phyloP scores from a whole-genome alignment of 2,113 vertebrate species.

The Electrona antarctica region DNA sequence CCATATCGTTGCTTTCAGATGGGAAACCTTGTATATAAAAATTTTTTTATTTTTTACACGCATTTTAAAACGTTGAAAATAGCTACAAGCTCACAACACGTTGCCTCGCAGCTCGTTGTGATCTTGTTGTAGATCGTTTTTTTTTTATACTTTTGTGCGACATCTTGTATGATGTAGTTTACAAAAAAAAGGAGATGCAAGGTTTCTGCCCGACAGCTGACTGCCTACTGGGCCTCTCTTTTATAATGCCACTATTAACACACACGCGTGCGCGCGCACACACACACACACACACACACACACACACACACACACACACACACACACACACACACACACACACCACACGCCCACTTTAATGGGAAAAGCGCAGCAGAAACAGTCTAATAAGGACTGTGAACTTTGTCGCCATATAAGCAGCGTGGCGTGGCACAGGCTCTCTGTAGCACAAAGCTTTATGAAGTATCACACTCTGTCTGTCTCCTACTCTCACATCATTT shows the following conservation, averaged over 20 bases:
- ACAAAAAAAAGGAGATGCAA: too few species aligned
- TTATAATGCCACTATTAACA: slow-evolving; percentile 73
- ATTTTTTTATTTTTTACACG: too few species aligned
- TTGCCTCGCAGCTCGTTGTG: too few species aligned
- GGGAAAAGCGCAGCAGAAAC: slow-evolving; percentile 59
- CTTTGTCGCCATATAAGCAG: slow-evolving; percentile 57
- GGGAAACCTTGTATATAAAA: too few species aligned
- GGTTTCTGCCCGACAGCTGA: slow-evolving; percentile 4
- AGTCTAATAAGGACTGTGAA: slow-evolving; percentile 73
- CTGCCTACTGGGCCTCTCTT: slow-evolving; percentile 57
- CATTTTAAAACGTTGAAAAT: too few species aligned
- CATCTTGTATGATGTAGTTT: too few species aligned
- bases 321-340: slow-evolving; percentile 50
- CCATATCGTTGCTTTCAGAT: slow-evolving; percentile 55
- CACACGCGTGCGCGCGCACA: background rate
- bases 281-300: background rate
- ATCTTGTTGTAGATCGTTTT: too few species aligned
- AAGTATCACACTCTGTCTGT: background rate
- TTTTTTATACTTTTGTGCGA: too few species aligned
- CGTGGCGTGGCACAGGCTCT: slow-evolving; percentile 34
- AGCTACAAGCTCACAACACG: too few species aligned
- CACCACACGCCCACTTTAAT: slow-evolving; percentile 62
- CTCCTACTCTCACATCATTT: background rate
- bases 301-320: slow-evolving; percentile 13
- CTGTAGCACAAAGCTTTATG: slow-evolving; percentile 19